These are phyloP conservation scores for Dendrophyllia cribrosa DNA, from an alignment of 64 coral and sea anemone genomes.

Conservation along the genomic window DNA sequence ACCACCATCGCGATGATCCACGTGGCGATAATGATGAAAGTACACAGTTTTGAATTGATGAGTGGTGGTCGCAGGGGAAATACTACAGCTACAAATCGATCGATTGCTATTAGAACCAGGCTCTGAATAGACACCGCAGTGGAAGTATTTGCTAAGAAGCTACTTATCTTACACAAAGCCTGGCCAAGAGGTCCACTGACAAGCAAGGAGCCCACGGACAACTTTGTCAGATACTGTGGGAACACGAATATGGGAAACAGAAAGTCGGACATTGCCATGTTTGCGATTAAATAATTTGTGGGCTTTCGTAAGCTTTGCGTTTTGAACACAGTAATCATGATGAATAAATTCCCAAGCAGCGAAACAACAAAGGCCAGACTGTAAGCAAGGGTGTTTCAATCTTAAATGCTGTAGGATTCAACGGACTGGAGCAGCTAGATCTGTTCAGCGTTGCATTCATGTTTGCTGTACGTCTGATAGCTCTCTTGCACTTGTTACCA, in stretches of 20 bases:
- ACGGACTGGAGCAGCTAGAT: background rate
- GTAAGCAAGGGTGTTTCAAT: background rate
- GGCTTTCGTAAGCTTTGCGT: background rate
- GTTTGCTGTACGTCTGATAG: background rate
- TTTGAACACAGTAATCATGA: background rate
- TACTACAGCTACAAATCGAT: constrained; percentile 71
- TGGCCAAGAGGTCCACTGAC: constrained; percentile 16
- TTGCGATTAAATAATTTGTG: background rate
- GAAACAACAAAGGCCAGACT: background rate
- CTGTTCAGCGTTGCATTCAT: background rate
- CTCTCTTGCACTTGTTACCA: no score
- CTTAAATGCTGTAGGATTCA: background rate
- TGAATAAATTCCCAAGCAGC: background rate
- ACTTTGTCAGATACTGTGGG: background rate
- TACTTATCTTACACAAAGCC: constrained; percentile 38
- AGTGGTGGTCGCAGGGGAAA: constrained; percentile 16
- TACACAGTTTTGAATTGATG: background rate
- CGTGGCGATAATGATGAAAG: constrained; percentile 41
- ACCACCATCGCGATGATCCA: constrained; percentile 47
- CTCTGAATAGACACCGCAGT: constrained; percentile 50
- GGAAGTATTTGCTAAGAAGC: constrained; percentile 18
- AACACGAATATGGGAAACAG: background rate
- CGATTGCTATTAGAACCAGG: constrained; percentile 45
- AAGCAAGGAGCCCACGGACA: background rate
- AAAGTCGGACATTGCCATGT: constrained; percentile 10